These are phyloP conservation scores for Dryoscopus gambensis DNA, from an alignment of 2,113 vertebrate genomes.

Conservation along the genomic window DNA sequence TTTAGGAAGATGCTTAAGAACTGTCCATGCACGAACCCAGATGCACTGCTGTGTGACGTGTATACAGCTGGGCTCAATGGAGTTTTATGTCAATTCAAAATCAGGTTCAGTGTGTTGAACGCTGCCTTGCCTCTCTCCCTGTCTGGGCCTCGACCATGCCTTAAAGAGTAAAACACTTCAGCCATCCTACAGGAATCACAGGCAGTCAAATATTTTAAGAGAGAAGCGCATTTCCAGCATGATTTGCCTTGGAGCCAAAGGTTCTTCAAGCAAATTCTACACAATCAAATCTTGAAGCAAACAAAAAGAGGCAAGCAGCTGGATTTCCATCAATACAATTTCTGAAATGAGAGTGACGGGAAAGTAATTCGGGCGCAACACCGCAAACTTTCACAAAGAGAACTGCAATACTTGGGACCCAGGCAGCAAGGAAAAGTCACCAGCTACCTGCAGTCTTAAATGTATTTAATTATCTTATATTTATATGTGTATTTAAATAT, in stretches of 20 bases:
- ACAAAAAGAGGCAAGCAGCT: not conserved
- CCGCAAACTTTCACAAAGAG: not conserved
- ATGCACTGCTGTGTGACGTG: not conserved
- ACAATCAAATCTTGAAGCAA: not conserved
- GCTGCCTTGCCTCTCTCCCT: not conserved
- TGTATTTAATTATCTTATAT: not conserved
- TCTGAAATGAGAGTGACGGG: not conserved
- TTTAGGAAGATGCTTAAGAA: not conserved
- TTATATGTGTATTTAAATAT: not conserved
- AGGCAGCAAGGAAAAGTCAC: not conserved
- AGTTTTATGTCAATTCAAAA: not conserved
- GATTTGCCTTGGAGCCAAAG: not conserved
- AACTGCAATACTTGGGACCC: not conserved
- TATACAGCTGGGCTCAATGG: not conserved
- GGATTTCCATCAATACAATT: not conserved
- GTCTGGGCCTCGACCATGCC: not conserved
- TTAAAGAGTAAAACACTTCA: not conserved
- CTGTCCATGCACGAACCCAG: not conserved
- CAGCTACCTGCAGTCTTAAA: not conserved
- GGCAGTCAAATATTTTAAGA: not conserved
- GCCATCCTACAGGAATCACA: not conserved
- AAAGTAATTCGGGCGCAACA: fast-evolving
- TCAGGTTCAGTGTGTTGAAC: not conserved
- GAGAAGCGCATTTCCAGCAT: not conserved
- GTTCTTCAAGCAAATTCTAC: not conserved